phyloP scores from a whole-genome alignment of 2,888 invertebrate genomes.

The Chymomyza caudatula region DNA sequence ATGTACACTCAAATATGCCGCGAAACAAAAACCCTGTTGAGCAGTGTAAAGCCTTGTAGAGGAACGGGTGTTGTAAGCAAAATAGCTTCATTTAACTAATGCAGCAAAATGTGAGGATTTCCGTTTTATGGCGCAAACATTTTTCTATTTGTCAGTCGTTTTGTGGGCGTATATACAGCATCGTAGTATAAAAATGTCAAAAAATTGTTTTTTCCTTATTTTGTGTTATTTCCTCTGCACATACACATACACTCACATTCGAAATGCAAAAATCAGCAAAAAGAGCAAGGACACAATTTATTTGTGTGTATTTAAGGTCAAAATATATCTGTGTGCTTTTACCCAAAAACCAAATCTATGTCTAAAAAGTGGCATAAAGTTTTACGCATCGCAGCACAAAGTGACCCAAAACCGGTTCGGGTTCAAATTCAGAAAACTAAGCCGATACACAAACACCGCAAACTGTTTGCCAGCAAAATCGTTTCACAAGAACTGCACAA shows the following conservation, averaged over 20 bases:
- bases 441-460: constrained; percentile 28
- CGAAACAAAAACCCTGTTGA: no score
- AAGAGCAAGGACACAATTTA: constrained; percentile 40
- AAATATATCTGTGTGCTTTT: constrained; percentile 16
- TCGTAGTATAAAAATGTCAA: constrained; percentile 33
- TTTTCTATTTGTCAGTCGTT: constrained; percentile 46
- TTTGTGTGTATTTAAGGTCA: no score
- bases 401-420: constrained; percentile 36
- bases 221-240: not conserved
- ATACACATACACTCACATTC: constrained; percentile 10
- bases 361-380: constrained; percentile 30
- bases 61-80: not conserved
- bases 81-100: constrained; percentile 53
- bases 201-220: constrained; percentile 14
- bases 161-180: not conserved
- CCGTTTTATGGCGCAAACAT: not conserved
- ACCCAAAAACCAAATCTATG: constrained; percentile 34
- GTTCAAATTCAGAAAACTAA: constrained; percentile 10
- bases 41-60: no score
- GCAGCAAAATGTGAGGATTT: constrained; percentile 1
- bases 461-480: constrained; percentile 19
- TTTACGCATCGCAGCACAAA: constrained; percentile 57
- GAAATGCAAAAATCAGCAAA: constrained; percentile 50
- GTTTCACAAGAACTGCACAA: constrained; percentile 23
- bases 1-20: no score